Percentiles rank a stretch among this genome's conserved stretches.
These are phyloP conservation scores for Oryzias javanicus DNA, from an alignment of 2,113 vertebrate species.

Conservation along the genomic window DNA sequence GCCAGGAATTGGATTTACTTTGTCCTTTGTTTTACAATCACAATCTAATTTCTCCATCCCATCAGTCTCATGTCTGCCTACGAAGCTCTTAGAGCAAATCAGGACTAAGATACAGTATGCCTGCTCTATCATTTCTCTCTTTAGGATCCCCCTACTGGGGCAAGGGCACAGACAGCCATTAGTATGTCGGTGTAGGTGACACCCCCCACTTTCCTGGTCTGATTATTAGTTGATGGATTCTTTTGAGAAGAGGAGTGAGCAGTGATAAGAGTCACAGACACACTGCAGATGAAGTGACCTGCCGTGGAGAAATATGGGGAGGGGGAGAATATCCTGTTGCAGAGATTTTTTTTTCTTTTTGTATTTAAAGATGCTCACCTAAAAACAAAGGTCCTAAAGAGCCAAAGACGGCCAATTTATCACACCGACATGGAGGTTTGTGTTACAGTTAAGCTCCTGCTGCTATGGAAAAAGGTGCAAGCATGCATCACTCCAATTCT, in stretches of 20 bases:
- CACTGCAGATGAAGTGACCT: conserved; percentile 40
- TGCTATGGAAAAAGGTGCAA: conserved; percentile 31
- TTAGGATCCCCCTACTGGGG: conserved; percentile 56
- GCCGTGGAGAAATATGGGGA: conserved; percentile 26
- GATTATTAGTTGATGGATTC: conserved; percentile 63
- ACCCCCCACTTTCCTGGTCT: conserved; percentile 38
- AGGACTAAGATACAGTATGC: conserved; percentile 25
- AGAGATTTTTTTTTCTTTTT: conserved; percentile 17
- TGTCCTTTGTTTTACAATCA: conserved; percentile 55
- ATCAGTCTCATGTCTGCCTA: conserved; percentile 36
- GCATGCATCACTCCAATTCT: conserved; percentile 23
- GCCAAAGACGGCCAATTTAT: no score
- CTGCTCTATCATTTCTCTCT: conserved; percentile 61
- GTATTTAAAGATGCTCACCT: conserved; percentile 29
- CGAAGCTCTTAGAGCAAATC: conserved; percentile 47
- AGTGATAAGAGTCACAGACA: conserved; percentile 53
- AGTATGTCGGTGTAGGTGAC: conserved; percentile 56
- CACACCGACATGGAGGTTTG: conserved; percentile 31
- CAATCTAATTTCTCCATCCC: conserved; percentile 46
- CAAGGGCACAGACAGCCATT: conserved; percentile 34
- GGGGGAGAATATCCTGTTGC: not conserved
- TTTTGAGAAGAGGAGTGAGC: conserved; percentile 40
- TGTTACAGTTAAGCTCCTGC: conserved; percentile 37
- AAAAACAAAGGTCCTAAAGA: conserved; percentile 17
- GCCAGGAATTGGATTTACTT: conserved; percentile 45